phyloP scores from a whole-genome alignment of 2,113 vertebrate species.

The Poeciliopsis retropinna region DNA sequence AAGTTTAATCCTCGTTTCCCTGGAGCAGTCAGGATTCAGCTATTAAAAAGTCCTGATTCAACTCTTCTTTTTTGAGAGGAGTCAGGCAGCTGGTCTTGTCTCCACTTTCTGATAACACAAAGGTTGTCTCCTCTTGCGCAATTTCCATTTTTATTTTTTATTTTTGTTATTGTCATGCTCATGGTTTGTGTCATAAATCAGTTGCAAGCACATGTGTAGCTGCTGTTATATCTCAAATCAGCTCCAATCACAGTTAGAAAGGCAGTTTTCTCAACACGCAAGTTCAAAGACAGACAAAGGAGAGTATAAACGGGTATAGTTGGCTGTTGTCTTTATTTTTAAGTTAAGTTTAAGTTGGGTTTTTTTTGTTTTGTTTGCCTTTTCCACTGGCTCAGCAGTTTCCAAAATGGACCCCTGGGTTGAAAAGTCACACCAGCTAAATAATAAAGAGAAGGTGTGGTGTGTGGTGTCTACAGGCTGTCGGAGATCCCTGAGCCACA shows the following conservation, averaged over 20 bases:
- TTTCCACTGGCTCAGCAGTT: constrained; percentile 45
- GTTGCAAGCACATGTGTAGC: neutral
- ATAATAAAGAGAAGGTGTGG: constrained; percentile 55
- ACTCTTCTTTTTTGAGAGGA: neutral
- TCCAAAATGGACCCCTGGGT: constrained; percentile 4
- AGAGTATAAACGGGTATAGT: neutral
- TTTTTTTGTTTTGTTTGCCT: constrained; percentile 1
- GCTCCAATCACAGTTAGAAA: constrained; percentile 12
- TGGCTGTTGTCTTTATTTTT: neutral
- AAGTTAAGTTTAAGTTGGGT: no score
- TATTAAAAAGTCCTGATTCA: constrained; percentile 8
- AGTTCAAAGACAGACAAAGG: constrained; percentile 7
- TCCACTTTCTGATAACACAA: constrained; percentile 28
- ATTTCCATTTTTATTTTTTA: neutral
- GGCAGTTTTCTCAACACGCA: neutral
- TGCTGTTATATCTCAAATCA: neutral
- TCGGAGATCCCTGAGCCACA: constrained; percentile 22
- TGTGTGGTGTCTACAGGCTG: constrained; percentile 7
- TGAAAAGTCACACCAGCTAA: neutral
- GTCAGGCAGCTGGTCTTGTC: constrained; percentile 32
- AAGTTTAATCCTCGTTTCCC: neutral
- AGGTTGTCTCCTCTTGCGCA: constrained; percentile 17
- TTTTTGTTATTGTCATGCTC: neutral
- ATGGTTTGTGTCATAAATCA: constrained; percentile 1
- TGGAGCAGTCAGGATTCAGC: neutral